phyloP scores from a whole-genome alignment of 37 sponge, comb jelly and placozoan genomes.

The Chondrosia reniformis region DNA sequence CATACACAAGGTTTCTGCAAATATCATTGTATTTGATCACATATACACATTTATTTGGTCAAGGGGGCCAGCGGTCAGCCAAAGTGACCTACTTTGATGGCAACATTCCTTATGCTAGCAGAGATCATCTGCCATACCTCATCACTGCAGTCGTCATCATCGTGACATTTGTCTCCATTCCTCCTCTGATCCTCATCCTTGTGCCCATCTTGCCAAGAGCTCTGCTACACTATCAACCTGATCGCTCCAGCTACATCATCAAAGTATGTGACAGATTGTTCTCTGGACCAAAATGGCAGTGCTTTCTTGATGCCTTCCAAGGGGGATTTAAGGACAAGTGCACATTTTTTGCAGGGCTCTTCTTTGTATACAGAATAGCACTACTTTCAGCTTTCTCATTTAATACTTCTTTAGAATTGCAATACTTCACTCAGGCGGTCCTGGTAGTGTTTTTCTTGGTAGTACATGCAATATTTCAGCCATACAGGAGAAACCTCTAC shows the following conservation, averaged over 20 bases:
- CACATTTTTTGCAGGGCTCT: constrained; percentile 14
- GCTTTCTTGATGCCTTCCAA: constrained; percentile 24
- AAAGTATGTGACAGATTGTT: constrained; percentile 13
- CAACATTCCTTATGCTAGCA: not conserved
- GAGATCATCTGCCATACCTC: not conserved
- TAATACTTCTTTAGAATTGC: not conserved
- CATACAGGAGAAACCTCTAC: not conserved
- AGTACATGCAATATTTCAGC: constrained; percentile 6
- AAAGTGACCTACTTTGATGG: not conserved
- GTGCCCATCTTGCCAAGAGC: constrained; percentile 1
- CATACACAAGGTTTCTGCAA: constrained; percentile 12
- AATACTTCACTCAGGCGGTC: not conserved
- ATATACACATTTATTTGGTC: not conserved
- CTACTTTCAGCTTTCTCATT: not conserved
- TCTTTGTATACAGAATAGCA: constrained; percentile 10
- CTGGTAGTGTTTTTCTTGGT: not conserved
- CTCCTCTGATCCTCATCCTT: constrained; percentile 23
- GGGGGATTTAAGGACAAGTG: constrained; percentile 11
- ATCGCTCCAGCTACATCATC: not conserved
- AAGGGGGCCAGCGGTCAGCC: not conserved
- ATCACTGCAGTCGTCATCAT: not conserved
- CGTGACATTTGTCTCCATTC: constrained; percentile 7
- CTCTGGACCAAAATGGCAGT: constrained; percentile 15
- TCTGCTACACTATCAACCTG: not conserved
- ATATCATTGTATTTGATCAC: not conserved